phyloP scores from a whole-genome alignment of 2,113 vertebrate species.

The Agelaius tricolor region DNA sequence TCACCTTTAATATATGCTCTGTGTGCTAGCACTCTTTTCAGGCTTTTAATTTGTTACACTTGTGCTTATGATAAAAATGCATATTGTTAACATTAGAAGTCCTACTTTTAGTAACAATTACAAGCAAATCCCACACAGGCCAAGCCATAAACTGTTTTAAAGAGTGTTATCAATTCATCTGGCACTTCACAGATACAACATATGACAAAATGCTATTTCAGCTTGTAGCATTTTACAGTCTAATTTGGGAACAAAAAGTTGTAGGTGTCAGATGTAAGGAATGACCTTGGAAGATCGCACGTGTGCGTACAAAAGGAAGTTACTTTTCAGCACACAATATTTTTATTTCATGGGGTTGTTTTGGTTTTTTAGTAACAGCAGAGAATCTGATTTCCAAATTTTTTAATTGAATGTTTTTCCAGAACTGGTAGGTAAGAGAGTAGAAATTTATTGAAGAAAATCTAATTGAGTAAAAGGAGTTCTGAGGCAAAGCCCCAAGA shows the following conservation, averaged over 20 bases:
- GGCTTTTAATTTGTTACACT: background rate
- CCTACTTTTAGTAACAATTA: background rate
- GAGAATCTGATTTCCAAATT: background rate
- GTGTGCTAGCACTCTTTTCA: background rate
- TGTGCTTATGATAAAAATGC: background rate
- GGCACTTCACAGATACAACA: background rate
- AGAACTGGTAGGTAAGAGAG: background rate
- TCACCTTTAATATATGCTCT: background rate
- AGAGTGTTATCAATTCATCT: background rate
- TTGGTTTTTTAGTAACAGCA: background rate
- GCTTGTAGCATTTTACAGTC: background rate
- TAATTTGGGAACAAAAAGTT: background rate
- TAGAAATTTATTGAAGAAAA: background rate
- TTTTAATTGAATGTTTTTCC: background rate
- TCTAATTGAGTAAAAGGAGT: background rate
- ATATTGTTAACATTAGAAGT: background rate
- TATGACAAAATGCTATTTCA: background rate
- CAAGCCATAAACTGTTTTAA: background rate
- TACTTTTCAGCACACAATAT: background rate
- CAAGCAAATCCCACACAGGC: background rate
- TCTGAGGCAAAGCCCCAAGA: background rate
- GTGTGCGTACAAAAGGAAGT: rapidly evolving
- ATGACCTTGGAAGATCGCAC: background rate
- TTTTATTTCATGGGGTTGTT: background rate
- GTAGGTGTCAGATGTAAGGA: background rate